Evolutionary conservation across 2,113 vertebrate genomes (phyloP), one percentile per base, ranked within the genome.

Genomic region (Rynchops niger): DNA sequence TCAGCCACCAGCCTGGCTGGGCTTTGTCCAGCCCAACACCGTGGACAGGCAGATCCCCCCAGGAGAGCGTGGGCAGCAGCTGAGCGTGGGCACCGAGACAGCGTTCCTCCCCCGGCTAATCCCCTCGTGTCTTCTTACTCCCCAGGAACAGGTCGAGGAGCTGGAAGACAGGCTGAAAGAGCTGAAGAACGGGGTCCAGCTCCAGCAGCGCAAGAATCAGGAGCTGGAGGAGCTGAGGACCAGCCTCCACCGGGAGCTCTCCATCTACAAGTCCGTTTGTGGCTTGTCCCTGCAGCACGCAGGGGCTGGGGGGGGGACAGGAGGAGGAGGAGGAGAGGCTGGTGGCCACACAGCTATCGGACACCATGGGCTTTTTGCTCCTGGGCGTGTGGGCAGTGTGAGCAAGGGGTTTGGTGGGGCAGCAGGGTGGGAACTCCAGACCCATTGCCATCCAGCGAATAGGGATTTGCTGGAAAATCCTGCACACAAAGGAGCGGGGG

Each of bases 121-220:
- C 5, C 76, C 8, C 5, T 10, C 6, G 0, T 20, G 4, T 80
- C 62, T 53, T 29, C 1, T 52, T 13, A 1, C 27, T 76, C 63
- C 3, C 16, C 95, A 99, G 99, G 99, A 99, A 45, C 99, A 97
- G 32, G 96, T 99, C 36, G 98, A 98, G 85, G 97, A 97, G 63
- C 98, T 99, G 94, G 99, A 99, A 96, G 99, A 99, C 88, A 98
- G 96, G 65, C 98, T 98, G 88, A 98, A 99, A 89, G 98, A 98
- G 81, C 96, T 99, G 89, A 99, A 98, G 97, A 99, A 97, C 0
- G 98, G 99, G 40, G 97, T 99, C 2, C 98, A 98, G 78, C 97
- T 99, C 74, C 99, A 99, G 96, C 98, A 98, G 76, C 98, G 97
- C 96, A 99, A 99, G 98, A 99, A 98, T 62, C 98, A 98, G 89